Base-by-base conservation (phyloP, 1,140 invertebrate species). In the Drosophila elegans region DNA sequence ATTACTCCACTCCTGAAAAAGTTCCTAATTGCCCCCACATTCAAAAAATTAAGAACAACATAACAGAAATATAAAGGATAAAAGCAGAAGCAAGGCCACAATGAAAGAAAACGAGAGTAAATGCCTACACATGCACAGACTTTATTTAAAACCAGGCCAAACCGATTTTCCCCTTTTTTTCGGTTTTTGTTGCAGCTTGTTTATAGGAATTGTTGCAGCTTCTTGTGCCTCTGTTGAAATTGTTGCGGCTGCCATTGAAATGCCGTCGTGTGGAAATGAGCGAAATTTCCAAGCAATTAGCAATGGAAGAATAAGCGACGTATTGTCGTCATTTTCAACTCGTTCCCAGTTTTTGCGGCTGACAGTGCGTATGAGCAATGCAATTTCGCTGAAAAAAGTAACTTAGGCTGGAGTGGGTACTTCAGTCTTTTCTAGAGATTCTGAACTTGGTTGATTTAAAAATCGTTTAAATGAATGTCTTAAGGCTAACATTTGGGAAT, bases 221-320 rank as follows among this genome's bases (percentile, higher is more conserved):
- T 68, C 32, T 49, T 55, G 56, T 59, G 54, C 60, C 55, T 57
- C 72, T 42, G 44, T 64, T 54, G 59, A 82, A 86, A 88, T 71
- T 75, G 62, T 79, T 88, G 74, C 71, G 78, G 64, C 51, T 86
- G 78, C 74, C 82, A 78, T 78, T 82, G 83, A 78, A 88, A 82
- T 60, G 55, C 60, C 54, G 49, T 82, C 78, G 59, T 76, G 82
- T 82, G 79, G 79, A 86, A 88, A 85, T 83, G 83, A 88, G 83
- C 79, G 81, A 72, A 89, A 80, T 89, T 88, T 80, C 80, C 84
- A 84, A 80, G 80, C 68, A 88, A 88, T 88, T 88, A 89, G 84
- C 79, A 77, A 51, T 52, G 62, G 16, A 69, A 75, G 27, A 39
- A 57, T 66, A 62, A 53, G 68, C 71, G 46, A 57, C 46, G 49